Base-by-base conservation (phyloP, 2,113 vertebrate genomes). In the Crocuta crocuta region DNA sequence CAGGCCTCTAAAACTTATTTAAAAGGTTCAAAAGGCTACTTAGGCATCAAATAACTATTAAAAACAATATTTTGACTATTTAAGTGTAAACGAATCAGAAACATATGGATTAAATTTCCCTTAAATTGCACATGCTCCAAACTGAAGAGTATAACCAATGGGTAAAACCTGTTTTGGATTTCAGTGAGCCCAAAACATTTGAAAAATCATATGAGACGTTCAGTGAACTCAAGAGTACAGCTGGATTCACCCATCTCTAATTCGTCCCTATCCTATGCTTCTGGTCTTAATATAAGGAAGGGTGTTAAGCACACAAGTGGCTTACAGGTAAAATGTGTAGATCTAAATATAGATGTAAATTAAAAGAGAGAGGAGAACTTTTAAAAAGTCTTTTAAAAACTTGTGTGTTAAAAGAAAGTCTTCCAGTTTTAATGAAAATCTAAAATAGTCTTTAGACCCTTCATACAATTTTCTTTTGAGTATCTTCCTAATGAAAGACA, bases 41-140 rank as follows among this genome's bases (percentile, higher is more conserved):
- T 97, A 94, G 91, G 97, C 98, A 98, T 98, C 98, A 98, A 98
- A 94, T 98, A 96, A 96, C 98, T 98, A 98, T 98, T 98, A 98
- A 97, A 98, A 98, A 98, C 97, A 98, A 98, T 98, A 98, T 98
- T 98, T 98, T 98, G 98, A 98, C 98, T 97, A 98, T 98, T 98
- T 98, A 98, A 98, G 98, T 98, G 97, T 98, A 98, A 98, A 98
- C 89, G 94, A 98, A 98, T 98, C 96, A 96, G 97, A 98, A 98
- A 98, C 98, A 98, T 98, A 98, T 98, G 98, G 98, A 97, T 98
- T 98, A 98, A 97, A 98, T 98, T 98, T 98, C 96, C 98, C 96
- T 97, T 96, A 94, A 98, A 97, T 97, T 97, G 91, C 97, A 98
- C 93, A 96, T 97, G 92, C 95, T 85, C 85, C 79, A 88, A 97